Evolutionary conservation across 2,888 invertebrate genomes (phyloP), one percentile per base, ranked within the genome.

Genomic region (Agriopis marginaria): DNA sequence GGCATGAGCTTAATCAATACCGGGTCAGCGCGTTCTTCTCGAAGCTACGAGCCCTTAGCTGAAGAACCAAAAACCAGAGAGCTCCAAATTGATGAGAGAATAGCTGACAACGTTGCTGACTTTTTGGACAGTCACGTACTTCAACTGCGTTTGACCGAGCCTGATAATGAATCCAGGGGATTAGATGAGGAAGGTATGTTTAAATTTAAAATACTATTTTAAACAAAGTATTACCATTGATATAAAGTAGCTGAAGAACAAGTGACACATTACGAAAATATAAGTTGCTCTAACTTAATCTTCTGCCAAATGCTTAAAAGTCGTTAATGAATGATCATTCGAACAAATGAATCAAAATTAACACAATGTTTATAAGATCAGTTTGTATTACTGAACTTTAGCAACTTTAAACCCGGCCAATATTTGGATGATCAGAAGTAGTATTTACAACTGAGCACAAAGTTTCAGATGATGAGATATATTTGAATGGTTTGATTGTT

Each of bases 1-100:
- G 95, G 95, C 14, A 89, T 96, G 84, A 92, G 81, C 69, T 86
- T 90, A 75, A 89, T 90, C 66, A 95, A 95, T 78, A 95, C 95
- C 6, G 91, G 94, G 75, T 88, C 95, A 79, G 90, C 92, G 45
- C 82, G 94, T 3, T 93, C 94, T 12, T 89, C 93, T 42, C 86
- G 94, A 7, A 93, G 93, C 81, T 94, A 91, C 71, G 94, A 94
- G 68, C 89, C 89, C 12, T 75, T 94, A 3, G 88, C 90, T 67
- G 91, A 90, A 71, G 93, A 94, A 39, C 92, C 92, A 0, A 92
- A 90, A 75, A 82, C 89, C 47, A 90, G 94, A 68, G 94, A 94
- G 77, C 78, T 85, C 1, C 94, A 94, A 69, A 79, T 94, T 0
- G 89, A 94, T 42, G 93, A 94, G 70, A 91, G 94, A 66, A 93